Evolutionary conservation across 2,797 vertebrate species (phyloP), one percentile per base, ranked within the genome.

Genomic region (Limnodromus scolopaceus): DNA sequence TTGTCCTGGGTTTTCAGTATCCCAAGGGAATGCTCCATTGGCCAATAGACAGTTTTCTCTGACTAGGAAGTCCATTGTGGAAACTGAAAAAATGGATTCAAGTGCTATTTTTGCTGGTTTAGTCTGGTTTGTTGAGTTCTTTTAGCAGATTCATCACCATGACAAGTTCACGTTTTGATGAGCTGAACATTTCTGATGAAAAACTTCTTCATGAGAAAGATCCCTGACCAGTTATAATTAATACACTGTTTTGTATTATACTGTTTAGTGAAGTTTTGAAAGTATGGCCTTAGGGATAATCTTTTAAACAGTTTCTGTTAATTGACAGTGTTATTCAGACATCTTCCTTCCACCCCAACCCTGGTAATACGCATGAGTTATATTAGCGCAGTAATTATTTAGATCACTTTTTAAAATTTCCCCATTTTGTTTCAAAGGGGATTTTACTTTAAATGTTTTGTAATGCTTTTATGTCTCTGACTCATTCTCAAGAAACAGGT

Each of bases 381-480:
- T 76, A 94, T 61, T 96, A 95, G 91, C 88, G 74, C 54, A 89
- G 85, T 85, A 97, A 96, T 87, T 92, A 96, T 96, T 97, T 97
- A 94, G 60, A 91, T 95, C 43, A 58, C 38, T 97, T 93, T 95
- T 89, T 91, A 8, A 90, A 93, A 90, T 93, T 92, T 94, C n/a
- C 6, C 19, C 8, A 9, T 63, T 88, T 95, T 85, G 92, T 76
- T 92, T 54, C 25, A 74, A 86, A 80, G 69, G 16, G 7, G 30
- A 81, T 96, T 97, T 97, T 86, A 75, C 60, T 97, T 93, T 87
- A 97, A 97, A 96, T 91, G 25, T 86, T 91, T 96, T 96, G 43
- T 96, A 96, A 96, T 79, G 71, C 92, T 97, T 97, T 98, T 96
- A 96, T 97, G 78, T 95, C 85, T 96, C 77, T 57, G 76, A 93